Evolutionary conservation across 2,113 vertebrate species (phyloP).

Genomic region (Psophia crepitans): DNA sequence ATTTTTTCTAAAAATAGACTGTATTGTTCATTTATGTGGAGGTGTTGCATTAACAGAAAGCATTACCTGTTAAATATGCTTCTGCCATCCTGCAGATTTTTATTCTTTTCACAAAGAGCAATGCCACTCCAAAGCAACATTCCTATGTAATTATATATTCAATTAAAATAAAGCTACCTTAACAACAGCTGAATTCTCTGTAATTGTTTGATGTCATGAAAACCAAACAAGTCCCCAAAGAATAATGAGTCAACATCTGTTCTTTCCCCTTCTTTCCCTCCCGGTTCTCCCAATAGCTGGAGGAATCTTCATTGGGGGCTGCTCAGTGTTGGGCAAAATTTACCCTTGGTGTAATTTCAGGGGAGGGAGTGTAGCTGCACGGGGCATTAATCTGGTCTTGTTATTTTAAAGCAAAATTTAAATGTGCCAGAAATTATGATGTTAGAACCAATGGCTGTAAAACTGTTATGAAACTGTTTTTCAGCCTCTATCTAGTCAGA

Average conservation of each 20-base stretch:
- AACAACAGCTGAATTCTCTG: neutral
- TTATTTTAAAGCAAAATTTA: neutral
- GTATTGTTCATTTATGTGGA: neutral
- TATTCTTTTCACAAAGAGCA: neutral
- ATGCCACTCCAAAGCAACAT: neutral
- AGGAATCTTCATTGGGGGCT: neutral
- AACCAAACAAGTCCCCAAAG: conserved; percentile 5
- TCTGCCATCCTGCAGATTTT: neutral
- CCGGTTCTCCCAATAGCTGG: neutral
- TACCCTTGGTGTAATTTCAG: neutral
- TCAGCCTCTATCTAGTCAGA: neutral
- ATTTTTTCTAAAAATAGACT: neutral
- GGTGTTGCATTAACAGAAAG: neutral
- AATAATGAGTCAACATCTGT: conserved; percentile 31
- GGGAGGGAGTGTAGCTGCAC: neutral
- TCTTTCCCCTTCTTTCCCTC: neutral
- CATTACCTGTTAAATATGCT: neutral
- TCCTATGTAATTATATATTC: conserved; percentile 13
- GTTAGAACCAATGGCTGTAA: neutral
- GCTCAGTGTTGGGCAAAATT: neutral
- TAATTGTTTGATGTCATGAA: neutral
- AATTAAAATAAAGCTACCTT: conserved; percentile 23
- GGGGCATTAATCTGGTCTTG: neutral
- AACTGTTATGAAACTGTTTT: neutral
- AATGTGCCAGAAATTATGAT: neutral